Evolutionary conservation across 1,140 invertebrate genomes (phyloP), one percentile per base, ranked within the genome.

Genomic region (Colletes latitarsis): DNA sequence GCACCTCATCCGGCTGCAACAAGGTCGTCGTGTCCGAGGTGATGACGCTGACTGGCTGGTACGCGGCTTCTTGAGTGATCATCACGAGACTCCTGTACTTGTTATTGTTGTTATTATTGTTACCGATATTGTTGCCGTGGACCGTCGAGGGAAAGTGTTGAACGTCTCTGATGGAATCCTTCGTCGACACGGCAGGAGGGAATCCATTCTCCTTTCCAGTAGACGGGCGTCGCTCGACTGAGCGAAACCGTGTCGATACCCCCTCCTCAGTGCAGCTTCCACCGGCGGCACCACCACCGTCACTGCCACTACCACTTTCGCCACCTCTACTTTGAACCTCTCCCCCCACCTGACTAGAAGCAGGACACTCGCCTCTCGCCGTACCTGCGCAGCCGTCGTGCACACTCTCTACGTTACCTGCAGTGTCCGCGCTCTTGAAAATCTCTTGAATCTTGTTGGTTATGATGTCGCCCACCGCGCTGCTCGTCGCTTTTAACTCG

Each of bases 71-170:
- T 92, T 96, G 95, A 83, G 96, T 97, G 92, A 98, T 97, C 96
- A 97, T 97, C 92, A 97, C 96, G 94, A 97, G 94, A 94, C 97
- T 97, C 86, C 96, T 96, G 90, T 97, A 97, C 88, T 96, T 96
- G 92, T 96, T 96, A 85, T 89, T 94, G 84, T 77, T 69, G 17
- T 63, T 74, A 39, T 57, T 77, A 9, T 63, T 77, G 43, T 57
- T 80, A 55, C 53, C 62, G 72, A 70, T 67, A 57, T 43, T 63
- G 39, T 80, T 75, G 41, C 41, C 55, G 2, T 64, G 21, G 68
- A 63, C 57, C 46, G 63, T 64, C 19, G 82, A 69, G 64, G 83
- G 66, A 77, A 77, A 85, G 55, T 77, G 75, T n/a, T 71, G 77
- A 19, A 53, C 63, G 81, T 87, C 83, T 80, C 53, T 82, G 58